phyloP scores from a whole-genome alignment of 2,797 vertebrate genomes.

The Poecilia wingei region DNA sequence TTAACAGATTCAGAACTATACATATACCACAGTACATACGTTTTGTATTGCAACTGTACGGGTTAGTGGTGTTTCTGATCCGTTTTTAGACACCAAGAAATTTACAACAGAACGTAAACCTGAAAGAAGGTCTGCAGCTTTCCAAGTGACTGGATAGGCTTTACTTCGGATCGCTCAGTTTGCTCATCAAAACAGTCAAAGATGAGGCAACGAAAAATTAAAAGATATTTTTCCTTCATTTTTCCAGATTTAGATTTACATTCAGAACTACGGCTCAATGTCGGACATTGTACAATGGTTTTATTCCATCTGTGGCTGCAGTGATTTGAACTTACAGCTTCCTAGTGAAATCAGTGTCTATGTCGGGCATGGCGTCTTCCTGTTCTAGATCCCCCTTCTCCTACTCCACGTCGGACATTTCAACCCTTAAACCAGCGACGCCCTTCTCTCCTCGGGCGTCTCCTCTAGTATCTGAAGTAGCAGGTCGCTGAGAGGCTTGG shows the following conservation, averaged over 20 bases:
- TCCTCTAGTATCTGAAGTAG: constrained; percentile 97
- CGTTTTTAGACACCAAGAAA: background rate
- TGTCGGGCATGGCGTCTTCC: constrained; percentile 49
- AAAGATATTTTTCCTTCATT: background rate
- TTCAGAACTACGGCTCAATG: background rate
- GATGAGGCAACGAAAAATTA: background rate
- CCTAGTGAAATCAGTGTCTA: constrained; percentile 53
- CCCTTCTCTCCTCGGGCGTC: constrained; percentile 92
- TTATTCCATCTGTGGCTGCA: background rate
- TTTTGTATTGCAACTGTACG: background rate
- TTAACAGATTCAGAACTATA: background rate
- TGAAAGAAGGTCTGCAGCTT: background rate
- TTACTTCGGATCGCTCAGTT: background rate
- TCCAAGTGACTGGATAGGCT: background rate
- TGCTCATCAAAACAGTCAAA: background rate
- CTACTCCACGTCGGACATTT: constrained; percentile 50
- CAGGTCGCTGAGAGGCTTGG: constrained; percentile 94
- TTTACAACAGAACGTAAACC: background rate
- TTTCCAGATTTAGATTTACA: background rate
- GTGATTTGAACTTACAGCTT: constrained; percentile 25
- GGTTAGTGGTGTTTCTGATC: background rate
- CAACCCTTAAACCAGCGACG: constrained; percentile 87
- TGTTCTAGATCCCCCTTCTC: constrained; percentile 49
- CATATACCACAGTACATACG: background rate
- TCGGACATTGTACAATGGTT: constrained; percentile 28